phyloP scores from a whole-genome alignment of 2,888 invertebrate species.

The Melanostoma scalare region DNA sequence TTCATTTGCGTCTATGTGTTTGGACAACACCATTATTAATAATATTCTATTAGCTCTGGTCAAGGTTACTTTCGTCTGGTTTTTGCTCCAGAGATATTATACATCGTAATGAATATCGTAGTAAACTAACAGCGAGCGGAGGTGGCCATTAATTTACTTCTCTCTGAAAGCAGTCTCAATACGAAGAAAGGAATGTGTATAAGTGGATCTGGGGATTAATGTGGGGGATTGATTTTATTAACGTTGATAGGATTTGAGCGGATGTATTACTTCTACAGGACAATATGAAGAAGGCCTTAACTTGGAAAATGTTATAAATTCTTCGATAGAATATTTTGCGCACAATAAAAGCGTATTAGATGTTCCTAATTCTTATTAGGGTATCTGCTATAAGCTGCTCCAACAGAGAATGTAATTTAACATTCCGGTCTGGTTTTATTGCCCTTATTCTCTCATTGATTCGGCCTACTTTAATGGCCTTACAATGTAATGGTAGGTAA shows the following conservation, averaged over 20 bases:
- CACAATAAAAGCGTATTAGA: slow-evolving; percentile 1
- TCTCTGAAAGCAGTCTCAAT: slow-evolving; percentile 26
- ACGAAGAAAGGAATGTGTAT: slow-evolving; percentile 16
- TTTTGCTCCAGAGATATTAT: too few species aligned
- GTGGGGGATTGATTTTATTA: slow-evolving; percentile 43
- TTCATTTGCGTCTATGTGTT: slow-evolving; percentile 33
- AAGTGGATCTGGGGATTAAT: slow-evolving; percentile 51
- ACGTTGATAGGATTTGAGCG: slow-evolving; percentile 39
- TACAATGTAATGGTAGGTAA: neutral
- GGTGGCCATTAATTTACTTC: slow-evolving; percentile 48
- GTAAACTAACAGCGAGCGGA: neutral
- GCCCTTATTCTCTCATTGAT: neutral
- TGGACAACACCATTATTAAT: slow-evolving; percentile 33
- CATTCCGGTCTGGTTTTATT: neutral
- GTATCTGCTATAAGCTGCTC: neutral
- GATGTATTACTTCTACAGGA: neutral
- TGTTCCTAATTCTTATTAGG: neutral
- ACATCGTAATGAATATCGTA: too few species aligned
- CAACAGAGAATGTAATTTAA: neutral
- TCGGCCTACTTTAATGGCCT: neutral
- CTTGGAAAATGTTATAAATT: neutral
- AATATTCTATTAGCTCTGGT: slow-evolving; percentile 50
- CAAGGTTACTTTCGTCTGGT: slow-evolving; percentile 48
- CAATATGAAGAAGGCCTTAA: slow-evolving; percentile 3
- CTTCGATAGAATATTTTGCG: neutral